Base-by-base conservation (phyloP, 1,140 invertebrate genomes). In the Aleiodes sp. region DNA sequence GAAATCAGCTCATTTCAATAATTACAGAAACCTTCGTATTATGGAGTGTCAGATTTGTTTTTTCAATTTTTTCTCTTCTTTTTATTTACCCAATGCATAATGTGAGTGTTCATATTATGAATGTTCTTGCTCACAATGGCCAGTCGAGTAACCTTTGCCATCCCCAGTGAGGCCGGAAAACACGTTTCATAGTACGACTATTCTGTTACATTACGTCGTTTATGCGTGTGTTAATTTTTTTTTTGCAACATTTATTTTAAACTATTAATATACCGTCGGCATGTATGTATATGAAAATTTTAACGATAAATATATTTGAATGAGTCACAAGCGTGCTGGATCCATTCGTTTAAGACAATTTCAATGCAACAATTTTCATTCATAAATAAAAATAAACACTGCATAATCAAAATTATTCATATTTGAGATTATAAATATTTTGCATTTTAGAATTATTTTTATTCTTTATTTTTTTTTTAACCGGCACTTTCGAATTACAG, bases 71-170 rank as follows among this genome's bases (percentile, higher is more conserved):
- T n/a, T n/a, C n/a, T n/a, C n/a, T n/a, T n/a, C n/a, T n/a, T n/a
- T n/a, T n/a, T n/a, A n/a, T n/a, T n/a, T n/a, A n/a, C n/a, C n/a
- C n/a, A n/a, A n/a, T n/a, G n/a, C n/a, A 46, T 46, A 46, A 46
- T 46, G 16, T 14, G 41, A 19, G 41, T 46, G 41, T 46, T 46
- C 9, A 19, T 19, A 19, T 10, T 46, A 19, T 46, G 41, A 46
- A 21, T 61, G 14, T 35, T 35, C 28, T 35, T 61, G 28, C 8
- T 19, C 14, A 61, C 59, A 61, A 61, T 61, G 28, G 31, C 14
- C 59, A 61, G 4, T 33, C 59, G 59, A 37, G 10, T 61, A 61
- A 61, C 59, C 59, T 61, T 61, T 61, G 59, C 59, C 59, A 46
- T 61, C 31, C 26, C 31, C 16, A 21, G 14, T 8, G 14, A 57